phyloP scores from a whole-genome alignment of 2,888 invertebrate species.

The Agonopterix alstromeriana region DNA sequence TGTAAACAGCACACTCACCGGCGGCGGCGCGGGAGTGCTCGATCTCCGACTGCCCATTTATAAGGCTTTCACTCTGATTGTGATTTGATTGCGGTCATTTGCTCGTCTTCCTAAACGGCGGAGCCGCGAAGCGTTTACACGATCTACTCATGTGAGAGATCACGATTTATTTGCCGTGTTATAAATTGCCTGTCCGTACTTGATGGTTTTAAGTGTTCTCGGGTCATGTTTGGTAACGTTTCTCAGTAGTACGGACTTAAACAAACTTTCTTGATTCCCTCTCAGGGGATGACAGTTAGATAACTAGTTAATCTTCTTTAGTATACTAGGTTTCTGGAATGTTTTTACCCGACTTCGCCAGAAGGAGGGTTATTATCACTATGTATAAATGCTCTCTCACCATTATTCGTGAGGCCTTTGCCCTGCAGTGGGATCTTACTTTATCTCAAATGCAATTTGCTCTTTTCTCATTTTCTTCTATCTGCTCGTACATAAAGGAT shows the following conservation, averaged over 20 bases:
- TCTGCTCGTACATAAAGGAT: too few species aligned
- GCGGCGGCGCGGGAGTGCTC: slow-evolving; percentile 26
- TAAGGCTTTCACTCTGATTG: slow-evolving; percentile 64
- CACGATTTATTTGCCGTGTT: slow-evolving; percentile 39
- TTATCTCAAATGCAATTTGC: too few species aligned
- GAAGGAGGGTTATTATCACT: too few species aligned
- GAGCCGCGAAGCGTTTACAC: slow-evolving; percentile 41
- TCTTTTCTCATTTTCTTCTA: too few species aligned
- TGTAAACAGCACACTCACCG: slow-evolving; percentile 49
- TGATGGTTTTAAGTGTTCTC: slow-evolving; percentile 16
- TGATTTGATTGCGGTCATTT: slow-evolving; percentile 66
- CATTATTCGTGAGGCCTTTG: too few species aligned
- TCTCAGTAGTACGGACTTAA: not conserved
- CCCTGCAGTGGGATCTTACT: too few species aligned
- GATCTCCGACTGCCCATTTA: slow-evolving; percentile 37
- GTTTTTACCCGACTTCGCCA: too few species aligned
- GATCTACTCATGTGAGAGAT: slow-evolving; percentile 39
- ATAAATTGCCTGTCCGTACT: slow-evolving; percentile 37
- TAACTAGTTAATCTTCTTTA: too few species aligned
- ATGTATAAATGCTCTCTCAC: too few species aligned
- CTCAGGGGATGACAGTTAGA: not conserved
- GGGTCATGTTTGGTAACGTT: slow-evolving; percentile 6
- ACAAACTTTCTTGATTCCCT: not conserved
- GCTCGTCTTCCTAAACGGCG: slow-evolving; percentile 49
- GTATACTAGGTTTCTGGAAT: too few species aligned